Evolutionary conservation across 2,113 vertebrate genomes (phyloP), one percentile per base, ranked within the genome.

Genomic region (Gallinago media): DNA sequence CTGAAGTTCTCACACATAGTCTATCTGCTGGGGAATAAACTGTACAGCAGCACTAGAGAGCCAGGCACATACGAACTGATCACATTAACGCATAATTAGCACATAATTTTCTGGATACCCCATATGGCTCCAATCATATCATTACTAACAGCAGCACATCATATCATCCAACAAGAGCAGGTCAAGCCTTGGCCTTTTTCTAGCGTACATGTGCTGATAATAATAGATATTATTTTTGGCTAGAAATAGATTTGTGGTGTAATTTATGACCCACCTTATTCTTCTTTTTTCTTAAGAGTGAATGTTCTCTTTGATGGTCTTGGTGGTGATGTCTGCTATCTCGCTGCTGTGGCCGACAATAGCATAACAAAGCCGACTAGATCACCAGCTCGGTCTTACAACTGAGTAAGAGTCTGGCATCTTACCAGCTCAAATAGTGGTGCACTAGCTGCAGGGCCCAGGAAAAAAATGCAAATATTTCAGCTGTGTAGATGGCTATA

Each of bases 391-490:
- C 82, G 40, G 72, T 54, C 72, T 87, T 76, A 91, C 46, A 89
- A 93, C 68, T 68, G 92, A 93, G 49, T 88, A 85, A 93, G 75
- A 93, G 31, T 84, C 65, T 94, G 92, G 93, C 94, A 79, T 78
- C 73, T 70, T 68, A 86, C 90, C 94, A 97, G 91, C 85, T 86
- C 90, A 81, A 93, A 93, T 22, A 95, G 72, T 89, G 72, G 44
- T 89, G 68, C 59, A 54, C 38, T 88, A 82, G 90, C 94, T 92
- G 83, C 85, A 36, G 82, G 79, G 86, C 83, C 59, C 83, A 70
- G 73, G 62, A 47, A 68, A 89, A 92, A 85, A 92, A 88, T 74
- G 84, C 81, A 97, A 94, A 88, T 81, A 92, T 68, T 94, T 95
- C 73, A 92, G 38, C 76, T 87, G 70, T 78, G 73, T 68, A 94